Evolutionary conservation across 2,113 vertebrate species (phyloP).

Genomic region (Hippocampus abdominalis): DNA sequence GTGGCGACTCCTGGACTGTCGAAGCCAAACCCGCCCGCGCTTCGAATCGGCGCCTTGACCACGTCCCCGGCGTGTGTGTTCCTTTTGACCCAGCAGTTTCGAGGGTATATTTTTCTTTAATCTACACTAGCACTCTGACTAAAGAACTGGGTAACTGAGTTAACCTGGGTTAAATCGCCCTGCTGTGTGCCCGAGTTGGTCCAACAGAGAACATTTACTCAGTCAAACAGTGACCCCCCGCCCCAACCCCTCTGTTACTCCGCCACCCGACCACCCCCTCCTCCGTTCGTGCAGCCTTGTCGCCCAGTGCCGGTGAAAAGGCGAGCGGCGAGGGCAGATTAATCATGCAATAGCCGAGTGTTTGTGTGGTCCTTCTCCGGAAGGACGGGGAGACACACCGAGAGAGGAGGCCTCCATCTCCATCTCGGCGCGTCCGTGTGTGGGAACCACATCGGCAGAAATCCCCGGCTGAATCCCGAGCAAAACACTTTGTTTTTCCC

Average conservation of each 20-base stretch:
- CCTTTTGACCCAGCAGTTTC: no score
- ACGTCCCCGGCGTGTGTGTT: no score
- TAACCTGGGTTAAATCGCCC: slow-evolving; percentile 51
- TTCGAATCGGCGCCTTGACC: no score
- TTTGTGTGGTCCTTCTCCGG: slow-evolving; percentile 87
- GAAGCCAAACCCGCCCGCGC: no score
- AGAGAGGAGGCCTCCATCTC: slow-evolving; percentile 45
- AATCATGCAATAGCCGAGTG: slow-evolving; percentile 63
- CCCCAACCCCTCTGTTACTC: slow-evolving; percentile 3
- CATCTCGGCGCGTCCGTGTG: slow-evolving; percentile 81
- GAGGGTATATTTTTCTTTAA: no score
- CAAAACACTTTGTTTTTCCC: slow-evolving; percentile 67
- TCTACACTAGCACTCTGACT: not conserved
- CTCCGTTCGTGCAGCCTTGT: slow-evolving; percentile 20
- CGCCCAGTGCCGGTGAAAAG: slow-evolving; percentile 26
- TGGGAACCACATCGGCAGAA: slow-evolving; percentile 91
- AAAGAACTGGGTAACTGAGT: slow-evolving; percentile 36
- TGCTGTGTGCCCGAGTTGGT: slow-evolving; percentile 51
- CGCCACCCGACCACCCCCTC: slow-evolving; percentile 18
- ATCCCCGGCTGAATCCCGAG: slow-evolving; percentile 82
- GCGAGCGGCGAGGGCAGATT: slow-evolving; percentile 44
- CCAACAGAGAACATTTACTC: slow-evolving; percentile 54
- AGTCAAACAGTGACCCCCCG: slow-evolving; percentile 45
- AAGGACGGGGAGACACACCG: slow-evolving; percentile 40
- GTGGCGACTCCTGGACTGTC: no score